Conservation (phyloP, 2,888 invertebrate genomes). For the Tenthredo scrophulariae region DNA sequence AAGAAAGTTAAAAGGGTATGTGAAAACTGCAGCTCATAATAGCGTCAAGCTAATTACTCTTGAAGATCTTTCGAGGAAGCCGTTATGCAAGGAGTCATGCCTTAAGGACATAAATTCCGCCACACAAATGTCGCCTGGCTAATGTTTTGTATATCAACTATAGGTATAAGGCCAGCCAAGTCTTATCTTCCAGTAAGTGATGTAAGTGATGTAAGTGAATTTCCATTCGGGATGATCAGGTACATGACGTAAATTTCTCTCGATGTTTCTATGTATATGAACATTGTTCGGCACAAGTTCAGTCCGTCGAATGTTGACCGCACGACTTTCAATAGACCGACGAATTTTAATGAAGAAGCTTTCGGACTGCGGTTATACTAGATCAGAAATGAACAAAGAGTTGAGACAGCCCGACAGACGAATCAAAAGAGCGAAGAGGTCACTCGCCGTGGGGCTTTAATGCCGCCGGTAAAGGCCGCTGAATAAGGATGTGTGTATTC, state of each 20-base stretch:
- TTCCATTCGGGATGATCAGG: not conserved
- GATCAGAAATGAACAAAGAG: conserved; percentile 42
- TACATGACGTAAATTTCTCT: not conserved
- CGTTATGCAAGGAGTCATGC: not conserved
- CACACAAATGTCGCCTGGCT: not conserved
- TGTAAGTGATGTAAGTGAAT: not conserved
- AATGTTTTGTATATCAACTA: not conserved
- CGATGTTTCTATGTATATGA: not conserved
- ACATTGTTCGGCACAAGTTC: not conserved
- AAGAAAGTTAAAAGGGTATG: not conserved
- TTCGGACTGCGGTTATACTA: conserved; percentile 13
- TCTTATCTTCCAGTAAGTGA: not conserved
- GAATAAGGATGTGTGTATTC: conserved; percentile 44
- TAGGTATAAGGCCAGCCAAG: not conserved
- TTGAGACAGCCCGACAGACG: conserved; percentile 18
- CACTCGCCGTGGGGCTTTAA: conserved; percentile 37
- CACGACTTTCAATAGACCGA: not conserved
- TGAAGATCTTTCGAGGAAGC: conserved; percentile 15
- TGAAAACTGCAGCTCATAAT: not conserved
- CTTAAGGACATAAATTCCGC: not conserved
- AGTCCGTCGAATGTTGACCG: not conserved
- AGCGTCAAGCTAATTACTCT: not conserved
- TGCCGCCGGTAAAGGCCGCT: conserved; percentile 46
- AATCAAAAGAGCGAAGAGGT: conserved; percentile 49
- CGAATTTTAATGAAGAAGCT: conserved; percentile 2